phyloP scores from a whole-genome alignment of 2,888 invertebrate species.

The Ochropacha duplaris region DNA sequence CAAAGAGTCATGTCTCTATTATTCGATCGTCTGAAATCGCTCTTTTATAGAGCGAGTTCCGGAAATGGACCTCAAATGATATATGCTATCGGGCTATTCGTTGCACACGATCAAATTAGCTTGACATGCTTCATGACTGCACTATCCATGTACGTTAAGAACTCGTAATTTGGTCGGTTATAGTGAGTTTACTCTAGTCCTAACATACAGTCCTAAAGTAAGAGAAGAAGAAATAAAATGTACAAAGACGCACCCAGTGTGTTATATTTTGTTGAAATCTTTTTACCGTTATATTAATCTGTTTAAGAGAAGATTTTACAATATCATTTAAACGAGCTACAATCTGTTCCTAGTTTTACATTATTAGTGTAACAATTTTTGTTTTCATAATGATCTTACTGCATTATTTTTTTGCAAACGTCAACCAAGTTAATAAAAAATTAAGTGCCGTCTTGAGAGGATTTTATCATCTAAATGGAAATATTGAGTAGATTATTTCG shows the following conservation, averaged over 20 bases:
- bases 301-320: too few relatives aligned
- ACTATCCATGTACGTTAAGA: constrained; percentile 18
- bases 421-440: too few relatives aligned
- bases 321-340: too few relatives aligned
- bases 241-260: too few relatives aligned
- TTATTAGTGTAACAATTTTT: too few relatives aligned
- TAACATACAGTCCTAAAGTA: too few relatives aligned
- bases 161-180: constrained; percentile 9
- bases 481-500: constrained; percentile 51
- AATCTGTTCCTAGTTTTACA: too few relatives aligned
- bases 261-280: constrained; percentile 25
- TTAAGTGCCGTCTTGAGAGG: too few relatives aligned
- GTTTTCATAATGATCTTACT: too few relatives aligned
- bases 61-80: constrained; percentile 40
- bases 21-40: neutral
- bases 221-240: too few relatives aligned
- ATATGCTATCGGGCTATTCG: constrained; percentile 43
- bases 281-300: constrained; percentile 40
- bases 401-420: too few relatives aligned
- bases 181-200: neutral
- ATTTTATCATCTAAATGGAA: constrained; percentile 55
- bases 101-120: constrained; percentile 47
- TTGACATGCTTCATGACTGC: constrained; percentile 38
- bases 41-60: constrained; percentile 17
- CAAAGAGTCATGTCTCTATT: too few relatives aligned